Conservation (phyloP, 2,113 vertebrate genomes). For the Zosterops pallidus region DNA sequence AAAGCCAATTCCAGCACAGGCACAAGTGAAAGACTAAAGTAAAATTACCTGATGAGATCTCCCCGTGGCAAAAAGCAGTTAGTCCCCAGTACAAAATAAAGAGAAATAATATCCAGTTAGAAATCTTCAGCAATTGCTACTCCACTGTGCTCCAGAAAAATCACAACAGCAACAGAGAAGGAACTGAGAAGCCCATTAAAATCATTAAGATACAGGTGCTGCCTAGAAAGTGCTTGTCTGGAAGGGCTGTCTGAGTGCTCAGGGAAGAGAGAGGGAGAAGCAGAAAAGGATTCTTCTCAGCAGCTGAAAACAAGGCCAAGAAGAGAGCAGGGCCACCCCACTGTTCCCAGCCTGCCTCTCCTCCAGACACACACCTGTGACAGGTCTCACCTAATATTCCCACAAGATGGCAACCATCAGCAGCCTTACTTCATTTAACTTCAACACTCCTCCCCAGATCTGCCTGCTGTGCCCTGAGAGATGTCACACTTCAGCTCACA, state of each 20-base stretch:
- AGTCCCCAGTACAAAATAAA: not conserved
- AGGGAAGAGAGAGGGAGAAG: not conserved
- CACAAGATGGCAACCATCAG: not conserved
- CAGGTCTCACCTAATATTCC: not conserved
- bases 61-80: not conserved
- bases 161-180: not conserved
- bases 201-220: not conserved
- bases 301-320: not conserved
- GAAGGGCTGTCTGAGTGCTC: not conserved
- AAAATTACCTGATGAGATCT: not conserved
- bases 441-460: not conserved
- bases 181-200: not conserved
- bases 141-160: not conserved
- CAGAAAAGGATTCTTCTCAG: not conserved
- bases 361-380: not conserved
- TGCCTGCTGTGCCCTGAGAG: not conserved
- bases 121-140: not conserved
- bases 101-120: not conserved
- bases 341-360: not conserved
- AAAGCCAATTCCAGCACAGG: not conserved
- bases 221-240: not conserved
- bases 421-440: not conserved
- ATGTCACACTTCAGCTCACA: not conserved
- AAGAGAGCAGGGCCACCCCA: not conserved
- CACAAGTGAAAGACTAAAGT: not conserved